A percentile compares a stretch with the other conserved stretches of the same genome.
Evolutionary conservation across 1,140 invertebrate species (phyloP).

Genomic region (Atta texana): DNA sequence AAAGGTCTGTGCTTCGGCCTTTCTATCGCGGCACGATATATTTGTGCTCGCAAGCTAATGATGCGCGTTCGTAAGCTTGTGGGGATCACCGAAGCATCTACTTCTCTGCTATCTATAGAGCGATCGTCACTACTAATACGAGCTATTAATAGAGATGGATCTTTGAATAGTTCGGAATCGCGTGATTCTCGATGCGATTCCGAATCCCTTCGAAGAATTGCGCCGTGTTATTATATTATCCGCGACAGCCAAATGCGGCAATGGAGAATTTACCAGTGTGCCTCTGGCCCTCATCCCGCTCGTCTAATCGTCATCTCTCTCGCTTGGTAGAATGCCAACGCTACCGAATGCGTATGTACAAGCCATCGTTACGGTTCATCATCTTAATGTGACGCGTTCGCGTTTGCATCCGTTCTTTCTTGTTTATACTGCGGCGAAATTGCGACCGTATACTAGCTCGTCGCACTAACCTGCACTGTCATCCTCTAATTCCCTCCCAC

Average conservation of each 20-base stretch:
- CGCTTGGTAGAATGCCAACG: slow-evolving; percentile 24
- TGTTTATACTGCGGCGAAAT: background rate
- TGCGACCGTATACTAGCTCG: background rate
- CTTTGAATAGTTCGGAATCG: slow-evolving; percentile 60
- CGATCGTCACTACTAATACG: slow-evolving; percentile 76
- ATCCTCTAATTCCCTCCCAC: background rate
- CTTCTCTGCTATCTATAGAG: slow-evolving; percentile 75
- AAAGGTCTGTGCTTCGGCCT: too few species aligned
- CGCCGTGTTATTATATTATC: slow-evolving; percentile 63
- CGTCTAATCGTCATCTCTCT: background rate
- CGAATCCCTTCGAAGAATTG: slow-evolving; percentile 38
- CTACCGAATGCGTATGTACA: background rate
- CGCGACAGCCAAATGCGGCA: slow-evolving; percentile 19
- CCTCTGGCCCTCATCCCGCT: background rate
- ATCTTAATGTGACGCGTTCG: slow-evolving; percentile 25
- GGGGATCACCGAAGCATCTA: slow-evolving; percentile 27
- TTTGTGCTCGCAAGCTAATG: slow-evolving; percentile 45
- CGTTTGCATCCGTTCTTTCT: background rate
- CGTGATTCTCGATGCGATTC: slow-evolving; percentile 61
- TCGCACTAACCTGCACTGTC: background rate
- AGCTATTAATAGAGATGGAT: slow-evolving; percentile 75
- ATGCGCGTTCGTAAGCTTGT: slow-evolving; percentile 53
- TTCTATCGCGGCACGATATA: background rate
- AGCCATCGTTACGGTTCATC: slow-evolving; percentile 13
- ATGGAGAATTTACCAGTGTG: slow-evolving; percentile 15